phyloP scores from a whole-genome alignment of 2,888 invertebrate species.

The Carcina quercana region DNA sequence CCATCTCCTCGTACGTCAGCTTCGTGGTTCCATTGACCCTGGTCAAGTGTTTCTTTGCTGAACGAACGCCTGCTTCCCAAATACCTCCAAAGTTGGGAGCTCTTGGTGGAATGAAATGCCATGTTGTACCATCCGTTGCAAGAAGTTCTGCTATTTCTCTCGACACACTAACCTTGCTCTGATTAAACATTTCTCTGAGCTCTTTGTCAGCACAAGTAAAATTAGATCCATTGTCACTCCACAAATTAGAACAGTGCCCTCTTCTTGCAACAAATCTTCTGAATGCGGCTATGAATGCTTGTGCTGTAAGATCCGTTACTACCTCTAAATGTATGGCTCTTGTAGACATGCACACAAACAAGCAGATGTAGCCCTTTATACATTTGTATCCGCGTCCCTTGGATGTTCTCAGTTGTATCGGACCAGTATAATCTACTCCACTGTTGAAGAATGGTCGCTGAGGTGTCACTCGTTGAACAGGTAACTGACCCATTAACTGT shows the following conservation, averaged over 20 bases:
- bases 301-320: constrained; percentile 22
- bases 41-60: too few relatives aligned
- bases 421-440: constrained; percentile 20
- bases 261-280: constrained; percentile 17
- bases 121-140: too few relatives aligned
- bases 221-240: constrained; percentile 18
- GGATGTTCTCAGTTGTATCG: constrained; percentile 10
- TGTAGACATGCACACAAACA: constrained; percentile 17
- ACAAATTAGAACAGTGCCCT: constrained; percentile 14
- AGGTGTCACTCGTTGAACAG: constrained; percentile 12
- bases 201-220: constrained; percentile 10
- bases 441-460: constrained; percentile 11
- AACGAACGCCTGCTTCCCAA: too few relatives aligned
- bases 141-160: too few relatives aligned
- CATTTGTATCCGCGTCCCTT: constrained; percentile 15
- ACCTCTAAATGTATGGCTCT: constrained; percentile 26
- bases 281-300: constrained; percentile 22
- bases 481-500: constrained; percentile 17
- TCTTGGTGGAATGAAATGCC: too few relatives aligned
- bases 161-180: too few relatives aligned
- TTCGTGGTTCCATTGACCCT: too few relatives aligned
- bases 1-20: too few relatives aligned
- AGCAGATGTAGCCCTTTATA: constrained; percentile 12
- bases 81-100: too few relatives aligned
- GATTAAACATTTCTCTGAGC: too few relatives aligned